Evolutionary conservation across 2,888 invertebrate genomes (phyloP).

Genomic region (Oscheius sp.): DNA sequence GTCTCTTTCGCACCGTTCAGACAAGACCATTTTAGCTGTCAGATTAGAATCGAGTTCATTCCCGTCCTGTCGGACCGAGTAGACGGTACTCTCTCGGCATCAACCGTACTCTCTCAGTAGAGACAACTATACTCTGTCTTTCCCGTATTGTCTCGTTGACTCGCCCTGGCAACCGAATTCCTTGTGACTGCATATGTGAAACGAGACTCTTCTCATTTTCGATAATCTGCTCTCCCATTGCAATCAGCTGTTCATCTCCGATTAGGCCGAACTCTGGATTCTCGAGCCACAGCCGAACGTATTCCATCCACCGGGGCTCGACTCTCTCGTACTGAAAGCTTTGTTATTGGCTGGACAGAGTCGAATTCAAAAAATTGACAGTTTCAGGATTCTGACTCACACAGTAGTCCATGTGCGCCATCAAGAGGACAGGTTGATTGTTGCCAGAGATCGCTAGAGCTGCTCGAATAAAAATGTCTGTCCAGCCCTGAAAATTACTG

Average conservation of each 20-base stretch:
- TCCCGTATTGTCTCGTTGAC: no score
- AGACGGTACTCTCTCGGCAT: no score
- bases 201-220: slow-evolving; percentile 66
- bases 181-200: slow-evolving; percentile 62
- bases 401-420: slow-evolving; percentile 61
- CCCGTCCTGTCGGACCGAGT: no score
- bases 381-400: slow-evolving; percentile 39
- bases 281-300: slow-evolving; percentile 62
- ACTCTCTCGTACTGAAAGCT: slow-evolving; percentile 50
- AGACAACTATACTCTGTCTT: no score
- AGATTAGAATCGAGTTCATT: no score
- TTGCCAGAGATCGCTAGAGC: slow-evolving; percentile 49
- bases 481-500: slow-evolving; percentile 22
- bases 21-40: no score
- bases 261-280: slow-evolving; percentile 45
- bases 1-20: no score
- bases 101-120: no score
- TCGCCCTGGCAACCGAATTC: slow-evolving; percentile 62
- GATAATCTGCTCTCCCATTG: slow-evolving; percentile 54
- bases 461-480: slow-evolving; percentile 42
- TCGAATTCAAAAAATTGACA: no score
- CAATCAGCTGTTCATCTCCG: slow-evolving; percentile 46
- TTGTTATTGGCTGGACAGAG: background rate
- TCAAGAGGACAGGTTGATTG: slow-evolving; percentile 61
- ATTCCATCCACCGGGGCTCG: slow-evolving; percentile 61